Base-by-base conservation (phyloP, 2,797 vertebrate species). In the Streptopelia turtur region DNA sequence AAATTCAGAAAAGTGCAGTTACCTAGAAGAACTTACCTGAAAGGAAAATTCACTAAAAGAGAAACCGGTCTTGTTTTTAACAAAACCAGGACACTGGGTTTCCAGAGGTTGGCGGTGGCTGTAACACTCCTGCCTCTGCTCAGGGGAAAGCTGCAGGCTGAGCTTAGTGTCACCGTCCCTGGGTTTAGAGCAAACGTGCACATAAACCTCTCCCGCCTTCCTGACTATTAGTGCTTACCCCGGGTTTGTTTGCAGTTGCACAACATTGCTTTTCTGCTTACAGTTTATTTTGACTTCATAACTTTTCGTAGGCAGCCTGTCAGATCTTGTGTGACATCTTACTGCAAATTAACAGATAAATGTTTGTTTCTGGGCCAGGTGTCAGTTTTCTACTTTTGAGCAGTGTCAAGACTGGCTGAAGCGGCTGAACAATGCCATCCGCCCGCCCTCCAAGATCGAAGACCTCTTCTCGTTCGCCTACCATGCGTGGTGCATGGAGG, bases 371-470 rank as follows among this genome's bases (percentile, higher is more conserved):
- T 97, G 95, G 61, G 52, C 31, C 96, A 99, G 99, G 98, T 99
- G 99, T 98, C 99, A 99, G 98, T 99, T 99, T 85, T 98, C 98
- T 93, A 99, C 99, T 30, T 99, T 99, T 65, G 99, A 99, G 98
- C 99, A 99, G 97, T 99, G 99, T 97, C 99, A 99, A 97, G 99
- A 99, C 66, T 99, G 99, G 99, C 97, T 99, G 79, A 99, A 99
- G 96, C 98, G 99, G 76, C 97, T 99, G 84, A 99, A 98, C 50
- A 97, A 90, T 7, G 98, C 97, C 8, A 98, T 99, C 61, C 98
- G 98, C 31, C 99, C 99, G 15, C 99, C 99, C 1, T 97, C 98
- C 24, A 98, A 98, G 90, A 98, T 99, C 83, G 99, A 99, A 96
- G 99, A 99, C 91, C 99, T 99, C 28, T 99, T 99, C 96, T 99